Percentiles rank a stretch among this genome's conserved stretches.
Evolutionary conservation across 2,888 invertebrate species (phyloP).

Genomic region (Lamellibrachia satsuma): DNA sequence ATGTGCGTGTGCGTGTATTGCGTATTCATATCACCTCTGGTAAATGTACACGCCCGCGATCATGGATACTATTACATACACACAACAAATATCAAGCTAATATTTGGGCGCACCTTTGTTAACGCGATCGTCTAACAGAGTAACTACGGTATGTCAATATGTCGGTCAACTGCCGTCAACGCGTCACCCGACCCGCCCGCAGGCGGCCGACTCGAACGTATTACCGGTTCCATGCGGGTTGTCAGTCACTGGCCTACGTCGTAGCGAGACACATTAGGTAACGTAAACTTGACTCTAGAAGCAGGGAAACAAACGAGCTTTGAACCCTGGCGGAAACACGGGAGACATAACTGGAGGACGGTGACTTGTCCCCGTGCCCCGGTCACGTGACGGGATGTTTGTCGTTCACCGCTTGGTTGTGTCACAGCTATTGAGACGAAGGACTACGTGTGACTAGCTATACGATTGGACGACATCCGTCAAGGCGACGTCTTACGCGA

Average conservation of each 20-base stretch:
- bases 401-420: neutral
- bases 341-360: neutral
- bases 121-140: neutral
- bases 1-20: too few species aligned
- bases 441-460: neutral
- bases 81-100: neutral
- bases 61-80: neutral
- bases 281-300: neutral
- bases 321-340: neutral
- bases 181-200: neutral
- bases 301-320: neutral
- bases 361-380: neutral
- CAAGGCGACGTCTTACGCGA: neutral
- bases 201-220: neutral
- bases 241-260: neutral
- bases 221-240: neutral
- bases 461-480: neutral
- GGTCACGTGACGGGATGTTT: neutral
- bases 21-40: neutral
- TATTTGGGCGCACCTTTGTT: neutral
- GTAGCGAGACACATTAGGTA: neutral
- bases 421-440: neutral
- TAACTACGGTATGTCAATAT: constrained; percentile 1
- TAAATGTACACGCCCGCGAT: neutral
- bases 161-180: neutral